phyloP scores from a whole-genome alignment of 37 sponge, comb jelly and placozoan genomes.

The Dysidea cf. avara region DNA sequence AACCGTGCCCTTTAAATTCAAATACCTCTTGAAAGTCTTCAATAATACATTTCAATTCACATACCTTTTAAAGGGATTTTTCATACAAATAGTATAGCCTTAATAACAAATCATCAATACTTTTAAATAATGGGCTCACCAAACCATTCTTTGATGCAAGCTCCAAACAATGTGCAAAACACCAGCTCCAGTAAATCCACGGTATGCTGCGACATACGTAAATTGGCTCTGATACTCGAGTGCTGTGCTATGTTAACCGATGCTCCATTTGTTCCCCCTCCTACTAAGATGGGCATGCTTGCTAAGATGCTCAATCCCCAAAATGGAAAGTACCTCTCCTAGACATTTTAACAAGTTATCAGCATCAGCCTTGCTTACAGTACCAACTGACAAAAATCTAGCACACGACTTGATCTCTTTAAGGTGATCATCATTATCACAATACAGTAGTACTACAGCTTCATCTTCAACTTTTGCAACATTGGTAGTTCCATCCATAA shows the following conservation, averaged over 20 bases:
- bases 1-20: conserved; percentile 33
- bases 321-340: conserved; percentile 14
- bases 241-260: conserved; percentile 45
- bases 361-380: conserved; percentile 43
- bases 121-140: no score
- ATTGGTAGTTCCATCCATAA: no score
- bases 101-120: no score
- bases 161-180: conserved; percentile 59
- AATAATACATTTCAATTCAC: conserved; percentile 35
- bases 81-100: conserved; percentile 37
- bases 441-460: no score
- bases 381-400: no score
- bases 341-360: conserved; percentile 48
- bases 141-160: no score
- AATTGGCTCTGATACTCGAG: conserved; percentile 40
- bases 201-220: conserved; percentile 29
- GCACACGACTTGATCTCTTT: no score
- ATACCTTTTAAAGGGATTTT: conserved; percentile 47
- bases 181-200: conserved; percentile 63
- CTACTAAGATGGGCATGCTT: conserved; percentile 35
- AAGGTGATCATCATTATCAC: no score
- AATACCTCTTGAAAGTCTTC: conserved; percentile 52
- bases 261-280: conserved; percentile 68
- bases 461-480: no score
- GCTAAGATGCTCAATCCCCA: conserved; percentile 35